Base-by-base conservation (phyloP, 2,888 invertebrate species). In the Stenotaenia linearis region DNA sequence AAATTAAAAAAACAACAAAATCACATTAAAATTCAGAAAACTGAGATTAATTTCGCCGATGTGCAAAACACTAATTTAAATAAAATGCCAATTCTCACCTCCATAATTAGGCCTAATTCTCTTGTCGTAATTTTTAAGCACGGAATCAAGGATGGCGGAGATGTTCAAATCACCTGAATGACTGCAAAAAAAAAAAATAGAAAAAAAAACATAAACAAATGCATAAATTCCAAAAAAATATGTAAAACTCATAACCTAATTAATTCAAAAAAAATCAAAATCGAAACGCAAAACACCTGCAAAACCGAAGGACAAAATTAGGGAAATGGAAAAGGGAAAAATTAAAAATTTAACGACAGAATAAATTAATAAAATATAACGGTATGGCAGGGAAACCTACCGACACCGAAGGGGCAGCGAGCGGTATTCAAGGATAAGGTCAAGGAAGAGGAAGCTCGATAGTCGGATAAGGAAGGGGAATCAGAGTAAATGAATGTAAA, bases 41-140 rank as follows among this genome's bases (percentile, higher is more conserved):
- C n/a, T n/a, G n/a, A n/a, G n/a, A n/a, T n/a, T n/a, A n/a, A n/a
- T n/a, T n/a, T n/a, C n/a, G n/a, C n/a, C n/a, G n/a, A n/a, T n/a
- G n/a, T n/a, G n/a, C n/a, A n/a, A n/a, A n/a, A n/a, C n/a, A n/a
- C n/a, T n/a, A n/a, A n/a, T n/a, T n/a, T n/a, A n/a, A n/a, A n/a
- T n/a, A n/a, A n/a, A n/a, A n/a, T n/a, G n/a, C n/a, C n/a, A 61
- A 37, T 18, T 88, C 92, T 91, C 90, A 96, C 96, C 96, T 93
- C 96, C 97, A 90, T 97, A 97, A 90, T 97, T 96, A 88, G 97
- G 97, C 90, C 97, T 94, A 92, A 97, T 95, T 92, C 97, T 93
- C 92, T 97, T 97, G 91, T 97, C 97, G 89, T 97, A 97, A 89
- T 95, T 96, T 89, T 94, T 93, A 88, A 95, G 95, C 90, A 96